A percentile compares a stretch with the other conserved stretches of the same genome.
These are phyloP conservation scores for Arctia plantaginis DNA, from an alignment of 2,888 invertebrate genomes.

Conservation along the genomic window DNA sequence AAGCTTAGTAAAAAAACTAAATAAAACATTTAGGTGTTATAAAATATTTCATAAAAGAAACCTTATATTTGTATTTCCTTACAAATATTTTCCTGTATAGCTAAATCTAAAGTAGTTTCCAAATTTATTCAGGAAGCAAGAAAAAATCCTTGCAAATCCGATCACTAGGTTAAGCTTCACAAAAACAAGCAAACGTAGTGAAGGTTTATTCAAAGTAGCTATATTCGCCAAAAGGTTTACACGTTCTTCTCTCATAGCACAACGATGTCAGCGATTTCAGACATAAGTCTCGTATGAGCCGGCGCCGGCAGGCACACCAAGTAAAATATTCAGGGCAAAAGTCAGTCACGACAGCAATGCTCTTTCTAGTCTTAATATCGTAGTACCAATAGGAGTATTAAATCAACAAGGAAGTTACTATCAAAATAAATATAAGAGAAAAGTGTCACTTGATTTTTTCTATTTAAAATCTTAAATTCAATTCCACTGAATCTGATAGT, in stretches of 20 bases:
- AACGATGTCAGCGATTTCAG: constrained; percentile 61
- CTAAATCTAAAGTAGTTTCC: neutral
- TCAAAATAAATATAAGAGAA: too few species aligned
- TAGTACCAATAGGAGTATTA: constrained; percentile 44
- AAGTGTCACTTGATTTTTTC: too few species aligned
- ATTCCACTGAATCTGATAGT: too few species aligned
- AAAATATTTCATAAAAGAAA: constrained; percentile 11
- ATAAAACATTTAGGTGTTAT: neutral
- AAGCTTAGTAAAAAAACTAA: neutral
- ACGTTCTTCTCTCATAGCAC: constrained; percentile 45
- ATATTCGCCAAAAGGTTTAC: constrained; percentile 37
- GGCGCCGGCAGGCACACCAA: constrained; percentile 69
- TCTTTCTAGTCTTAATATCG: constrained; percentile 63
- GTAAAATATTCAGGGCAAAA: constrained; percentile 84
- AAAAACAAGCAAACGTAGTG: constrained; percentile 10
- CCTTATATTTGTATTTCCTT: neutral
- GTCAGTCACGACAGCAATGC: constrained; percentile 78
- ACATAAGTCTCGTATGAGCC: constrained; percentile 65
- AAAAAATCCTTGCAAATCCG: constrained; percentile 7
- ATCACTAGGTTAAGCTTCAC: constrained; percentile 7
- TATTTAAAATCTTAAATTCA: too few species aligned
- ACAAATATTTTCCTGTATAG: neutral
- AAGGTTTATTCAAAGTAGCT: constrained; percentile 23
- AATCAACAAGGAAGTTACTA: too few species aligned
- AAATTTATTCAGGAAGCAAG: constrained; percentile 31